Evolutionary conservation across 2,113 vertebrate genomes (phyloP), one percentile per base, ranked within the genome.

Genomic region (Centrocercus urophasianus): DNA sequence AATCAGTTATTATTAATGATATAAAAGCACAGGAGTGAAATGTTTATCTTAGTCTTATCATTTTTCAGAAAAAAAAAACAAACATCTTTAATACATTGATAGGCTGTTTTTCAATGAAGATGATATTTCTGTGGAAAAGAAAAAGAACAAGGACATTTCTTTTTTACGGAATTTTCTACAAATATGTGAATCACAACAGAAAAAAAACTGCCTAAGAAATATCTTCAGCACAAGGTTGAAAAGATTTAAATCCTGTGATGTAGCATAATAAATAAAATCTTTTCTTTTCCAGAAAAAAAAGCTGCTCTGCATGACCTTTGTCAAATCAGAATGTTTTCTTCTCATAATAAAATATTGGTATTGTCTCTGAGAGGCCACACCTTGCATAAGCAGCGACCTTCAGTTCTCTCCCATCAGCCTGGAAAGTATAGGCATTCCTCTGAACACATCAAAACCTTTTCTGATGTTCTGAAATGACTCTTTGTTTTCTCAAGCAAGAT

Each of bases 141-240:
- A 42, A 65, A 13, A 77, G 54, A 84, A 84, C 54, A 95, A 95
- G 88, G 90, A 59, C 59, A 28, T 76, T 88, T 91, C 17, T 76
- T 75, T 90, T 73, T 83, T 50, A 59, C 4, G 86, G 36, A 70
- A 80, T 40, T 71, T 45, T 89, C 45, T 89, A 56, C 56, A 85
- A 86, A 10, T 59, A 76, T 56, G 13, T 15, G 10, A 50, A 65
- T 59, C 38, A 30, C 50, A 74, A 43, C 40, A 70, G 64, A 63
- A 92, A 84, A 38, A 38, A 83, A 42, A 52, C 0, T 0, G 43
- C 42, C 82, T 71, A 82, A 86, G 81, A 87, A 94, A 80, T 45
- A 87, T 10, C 47, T 47, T 88, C 65, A 64, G 32, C 25, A 65
- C 32, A 67, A 87, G 9, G 50, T 18, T 91, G 47, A 63, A 85